Evolutionary conservation across 2,113 vertebrate species (phyloP).

Genomic region (Pterocles gutturalis): DNA sequence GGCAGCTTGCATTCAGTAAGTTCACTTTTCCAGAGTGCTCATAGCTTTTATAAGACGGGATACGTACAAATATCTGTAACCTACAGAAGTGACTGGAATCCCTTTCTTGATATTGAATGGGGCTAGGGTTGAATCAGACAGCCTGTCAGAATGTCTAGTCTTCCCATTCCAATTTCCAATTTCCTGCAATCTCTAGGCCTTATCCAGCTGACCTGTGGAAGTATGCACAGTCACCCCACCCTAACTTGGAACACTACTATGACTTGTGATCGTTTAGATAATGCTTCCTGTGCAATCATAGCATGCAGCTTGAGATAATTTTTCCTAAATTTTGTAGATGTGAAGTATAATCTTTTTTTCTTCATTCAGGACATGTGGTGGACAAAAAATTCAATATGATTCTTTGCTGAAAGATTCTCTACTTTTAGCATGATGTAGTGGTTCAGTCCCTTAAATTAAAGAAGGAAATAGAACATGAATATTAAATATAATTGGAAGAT

Average conservation of each 20-base stretch:
- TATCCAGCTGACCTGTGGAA: neutral
- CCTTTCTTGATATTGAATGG: neutral
- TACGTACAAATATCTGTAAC: neutral
- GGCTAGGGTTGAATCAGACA: neutral
- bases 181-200: neutral
- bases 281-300: neutral
- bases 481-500: neutral
- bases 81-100: neutral
- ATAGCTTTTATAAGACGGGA: neutral
- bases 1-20: neutral
- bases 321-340: neutral
- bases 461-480: conserved; percentile 25
- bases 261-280: neutral
- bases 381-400: neutral
- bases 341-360: neutral
- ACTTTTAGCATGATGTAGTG: neutral
- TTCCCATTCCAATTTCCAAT: neutral
- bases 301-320: neutral
- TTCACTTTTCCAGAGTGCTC: neutral
- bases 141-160: neutral
- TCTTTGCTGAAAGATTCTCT: neutral
- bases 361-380: neutral
- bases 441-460: neutral
- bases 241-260: neutral
- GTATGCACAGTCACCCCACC: accelerated